Base-by-base conservation (phyloP, 2,888 invertebrate species). In the Trachelus tabidus region DNA sequence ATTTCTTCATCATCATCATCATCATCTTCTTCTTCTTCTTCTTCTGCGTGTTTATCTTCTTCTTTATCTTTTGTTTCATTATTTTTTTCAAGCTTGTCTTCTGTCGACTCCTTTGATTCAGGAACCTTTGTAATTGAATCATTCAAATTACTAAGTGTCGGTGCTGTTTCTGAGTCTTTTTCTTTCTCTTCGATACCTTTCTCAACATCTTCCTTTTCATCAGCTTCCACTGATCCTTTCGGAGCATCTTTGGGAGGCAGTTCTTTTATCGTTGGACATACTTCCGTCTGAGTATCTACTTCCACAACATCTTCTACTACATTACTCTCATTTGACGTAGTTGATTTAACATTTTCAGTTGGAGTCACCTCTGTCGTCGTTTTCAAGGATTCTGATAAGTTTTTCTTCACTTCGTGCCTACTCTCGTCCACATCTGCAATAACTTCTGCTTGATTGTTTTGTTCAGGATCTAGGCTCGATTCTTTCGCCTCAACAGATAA, bases 131-230 rank as follows among this genome's bases (percentile, higher is more conserved):
- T 56, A 56, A 23, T 23, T 9, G 56, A 56, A 56, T 15, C 56
- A 56, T 56, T 56, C 56, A 56, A 56, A 56, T 56, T 56, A 56
- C 1, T 56, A 9, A 56, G 12, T 56, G 34, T 31, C 4, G 71
- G 30, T 37, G n/a, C 75, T 23, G n/a, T n/a, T 40, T 68, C 40
- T 34, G 68, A 11, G 11, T n/a, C 69, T 6, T 68, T 73, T 56
- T 35, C 33, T n/a, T 77, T 35, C 23, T 68, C 83, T 30, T 80
- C 76, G 12, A 81, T 12, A 12, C 82, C 30, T 73, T 9, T 56
- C 33, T 77, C 31, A 4, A 33, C 40, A 31, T 35, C 35, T 34
- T 73, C 33, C 11, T 34, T 35, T 35, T 34, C 11, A 12, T 74
- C 35, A 33, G 23, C 15, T 74, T 74, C 35, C 15, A 23, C 6